phyloP scores from a whole-genome alignment of 92 coral and sea anemone genomes.

The Pocillopora grandis region DNA sequence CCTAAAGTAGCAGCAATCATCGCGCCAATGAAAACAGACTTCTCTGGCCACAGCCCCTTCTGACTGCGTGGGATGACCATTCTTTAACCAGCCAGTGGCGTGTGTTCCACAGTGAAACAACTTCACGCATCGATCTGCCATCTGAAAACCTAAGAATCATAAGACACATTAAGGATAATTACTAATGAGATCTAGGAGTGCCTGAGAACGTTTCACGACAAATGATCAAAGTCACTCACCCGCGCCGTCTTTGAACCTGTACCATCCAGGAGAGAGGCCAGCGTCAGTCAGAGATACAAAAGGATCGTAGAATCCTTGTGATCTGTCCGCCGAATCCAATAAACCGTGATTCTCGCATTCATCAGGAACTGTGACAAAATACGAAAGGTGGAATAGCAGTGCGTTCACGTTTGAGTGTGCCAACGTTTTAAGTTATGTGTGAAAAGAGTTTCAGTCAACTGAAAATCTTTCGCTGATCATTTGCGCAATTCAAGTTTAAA shows the following conservation, averaged over 20 bases:
- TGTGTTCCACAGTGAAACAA: conserved; percentile 54
- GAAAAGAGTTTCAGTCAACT: no score
- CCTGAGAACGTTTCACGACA: background rate
- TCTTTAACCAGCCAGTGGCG: conserved; percentile 54
- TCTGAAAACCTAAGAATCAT: conserved; percentile 7
- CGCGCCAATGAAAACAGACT: conserved; percentile 50
- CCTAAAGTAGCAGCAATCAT: conserved; percentile 44
- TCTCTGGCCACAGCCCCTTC: conserved; percentile 33
- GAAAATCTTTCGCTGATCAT: no score
- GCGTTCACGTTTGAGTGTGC: no score
- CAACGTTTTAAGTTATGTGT: background rate
- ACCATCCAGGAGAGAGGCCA: conserved; percentile 51
- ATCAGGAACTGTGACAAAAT: background rate
- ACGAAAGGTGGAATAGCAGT: no score
- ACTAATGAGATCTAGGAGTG: no score
- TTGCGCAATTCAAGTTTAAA: no score
- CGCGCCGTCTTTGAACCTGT: conserved; percentile 46
- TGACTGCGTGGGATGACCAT: conserved; percentile 37
- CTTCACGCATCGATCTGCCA: conserved; percentile 42
- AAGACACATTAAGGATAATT: no score
- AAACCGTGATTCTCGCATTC: conserved; percentile 28
- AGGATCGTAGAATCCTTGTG: conserved; percentile 45
- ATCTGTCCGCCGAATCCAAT: conserved; percentile 29
- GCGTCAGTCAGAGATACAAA: conserved; percentile 31
- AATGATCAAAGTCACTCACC: conserved; percentile 19